Evolutionary conservation across 2,888 invertebrate genomes (phyloP), one percentile per base, ranked within the genome.

Genomic region (Parapristionchus giblindavisi): DNA sequence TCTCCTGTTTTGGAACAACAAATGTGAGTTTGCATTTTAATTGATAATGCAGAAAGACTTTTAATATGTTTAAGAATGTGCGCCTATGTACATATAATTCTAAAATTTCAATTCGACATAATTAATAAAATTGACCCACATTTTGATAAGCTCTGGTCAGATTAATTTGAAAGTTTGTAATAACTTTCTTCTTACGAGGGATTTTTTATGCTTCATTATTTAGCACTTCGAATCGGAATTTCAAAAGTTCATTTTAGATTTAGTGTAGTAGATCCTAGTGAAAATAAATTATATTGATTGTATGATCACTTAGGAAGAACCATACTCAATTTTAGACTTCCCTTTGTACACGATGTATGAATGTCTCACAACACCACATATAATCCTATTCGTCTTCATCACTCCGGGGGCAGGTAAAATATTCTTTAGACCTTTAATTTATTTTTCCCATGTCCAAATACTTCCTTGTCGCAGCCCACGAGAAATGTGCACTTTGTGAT

Each of bases 351-450:
- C 74, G 2, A 38, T 3, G 3, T 74, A 60, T 17, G 60, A 54
- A 17, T 74, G 74, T 24, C 27, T 74, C 14, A 43, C 60, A 2
- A 58, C 60, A 24, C 54, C 51, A 24, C 74, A 74, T 14, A 51
- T 52, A 24, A 48, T 74, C 8, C 24, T 74, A 6, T 74, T 74
- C 29, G 63, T 60, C 3, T 61, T 52, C 74, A 74, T 74, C 5
- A 74, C 74, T 32, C 63, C 65, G 8, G 74, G 74, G 2, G 74
- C 74, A 36, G 74, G 74, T 74, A 38, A 24, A 6, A 6, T n/a
- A n/a, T n/a, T n/a, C n/a, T n/a, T n/a, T n/a, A n/a, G n/a, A n/a
- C n/a, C 17, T 43, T 43, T 17, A 14, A 8, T 43, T 17, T 43
- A 43, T 8, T 43, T 17, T 43, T 8, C 8, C 43, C 43, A 14